These are phyloP conservation scores for Gambelia wislizenii DNA, from an alignment of 2,797 vertebrate genomes.

Conservation along the genomic window DNA sequence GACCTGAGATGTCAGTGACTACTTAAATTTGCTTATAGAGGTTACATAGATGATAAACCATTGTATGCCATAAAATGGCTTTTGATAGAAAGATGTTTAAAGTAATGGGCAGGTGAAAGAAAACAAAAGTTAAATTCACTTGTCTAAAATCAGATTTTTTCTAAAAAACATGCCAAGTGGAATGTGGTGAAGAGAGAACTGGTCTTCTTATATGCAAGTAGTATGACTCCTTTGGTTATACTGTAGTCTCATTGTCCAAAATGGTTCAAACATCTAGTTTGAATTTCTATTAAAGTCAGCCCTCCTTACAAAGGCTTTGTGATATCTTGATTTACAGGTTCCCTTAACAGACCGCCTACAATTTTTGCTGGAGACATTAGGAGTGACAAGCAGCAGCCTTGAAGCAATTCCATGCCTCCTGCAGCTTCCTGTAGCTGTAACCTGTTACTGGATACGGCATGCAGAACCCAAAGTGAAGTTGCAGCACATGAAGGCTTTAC, in stretches of 20 bases:
- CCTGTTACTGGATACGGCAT: conserved; percentile 85
- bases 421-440: conserved; percentile 84
- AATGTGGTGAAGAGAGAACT: background rate
- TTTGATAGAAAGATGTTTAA: background rate
- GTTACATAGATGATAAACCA: too few relatives aligned
- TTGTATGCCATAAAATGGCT: too few relatives aligned
- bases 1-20: too few relatives aligned
- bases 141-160: background rate
- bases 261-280: background rate
- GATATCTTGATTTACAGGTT: conserved; percentile 76
- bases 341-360: conserved; percentile 73
- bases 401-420: conserved; percentile 80
- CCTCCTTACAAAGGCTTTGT: background rate
- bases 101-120: background rate
- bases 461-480: conserved; percentile 79
- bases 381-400: conserved; percentile 77
- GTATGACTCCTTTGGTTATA: background rate
- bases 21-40: too few relatives aligned
- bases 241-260: background rate
- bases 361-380: conserved; percentile 85
- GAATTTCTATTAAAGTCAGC: background rate
- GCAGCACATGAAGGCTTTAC: conserved; percentile 84
- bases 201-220: background rate
- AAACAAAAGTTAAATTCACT: background rate
- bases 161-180: background rate